These are phyloP conservation scores for Nesogale talazaci DNA, from an alignment of 2,113 vertebrate genomes.

Conservation along the genomic window DNA sequence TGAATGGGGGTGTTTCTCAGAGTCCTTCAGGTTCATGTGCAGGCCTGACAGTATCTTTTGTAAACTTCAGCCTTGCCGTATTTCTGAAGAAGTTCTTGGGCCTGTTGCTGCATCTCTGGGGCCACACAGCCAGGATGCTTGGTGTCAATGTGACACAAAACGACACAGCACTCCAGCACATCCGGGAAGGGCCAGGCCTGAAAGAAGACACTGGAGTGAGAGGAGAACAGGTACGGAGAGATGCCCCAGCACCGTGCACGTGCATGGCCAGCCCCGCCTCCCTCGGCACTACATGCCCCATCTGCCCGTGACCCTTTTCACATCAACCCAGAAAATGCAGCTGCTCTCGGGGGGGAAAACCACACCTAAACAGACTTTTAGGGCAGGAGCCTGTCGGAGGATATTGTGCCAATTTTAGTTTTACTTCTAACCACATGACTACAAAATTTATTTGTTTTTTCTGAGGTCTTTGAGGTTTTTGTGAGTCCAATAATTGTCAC, in stretches of 20 bases:
- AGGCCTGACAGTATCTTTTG: slow-evolving; percentile 71
- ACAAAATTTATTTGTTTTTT: background rate
- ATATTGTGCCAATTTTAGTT: background rate
- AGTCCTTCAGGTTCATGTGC: slow-evolving; percentile 58
- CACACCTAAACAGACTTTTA: background rate
- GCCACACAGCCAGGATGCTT: slow-evolving; percentile 73
- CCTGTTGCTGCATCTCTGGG: slow-evolving; percentile 79
- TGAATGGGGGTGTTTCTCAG: background rate
- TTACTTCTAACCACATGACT: background rate
- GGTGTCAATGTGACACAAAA: slow-evolving; percentile 88
- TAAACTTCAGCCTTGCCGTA: slow-evolving; percentile 73
- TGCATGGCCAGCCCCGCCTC: no score
- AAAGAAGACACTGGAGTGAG: slow-evolving; percentile 11
- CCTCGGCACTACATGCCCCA: no score
- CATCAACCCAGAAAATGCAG: no score
- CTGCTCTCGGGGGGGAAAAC: no score
- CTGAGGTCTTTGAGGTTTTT: background rate
- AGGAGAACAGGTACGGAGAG: background rate
- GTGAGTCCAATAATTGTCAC: background rate
- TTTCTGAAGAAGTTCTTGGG: slow-evolving; percentile 86
- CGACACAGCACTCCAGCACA: slow-evolving; percentile 93
- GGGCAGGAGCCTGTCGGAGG: background rate
- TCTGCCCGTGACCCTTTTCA: no score
- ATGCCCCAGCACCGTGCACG: no score
- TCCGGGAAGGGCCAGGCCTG: slow-evolving; percentile 92